Evolutionary conservation across 2,888 invertebrate genomes (phyloP), one percentile per base, ranked within the genome.

Genomic region (Eubasilissa splendida): DNA sequence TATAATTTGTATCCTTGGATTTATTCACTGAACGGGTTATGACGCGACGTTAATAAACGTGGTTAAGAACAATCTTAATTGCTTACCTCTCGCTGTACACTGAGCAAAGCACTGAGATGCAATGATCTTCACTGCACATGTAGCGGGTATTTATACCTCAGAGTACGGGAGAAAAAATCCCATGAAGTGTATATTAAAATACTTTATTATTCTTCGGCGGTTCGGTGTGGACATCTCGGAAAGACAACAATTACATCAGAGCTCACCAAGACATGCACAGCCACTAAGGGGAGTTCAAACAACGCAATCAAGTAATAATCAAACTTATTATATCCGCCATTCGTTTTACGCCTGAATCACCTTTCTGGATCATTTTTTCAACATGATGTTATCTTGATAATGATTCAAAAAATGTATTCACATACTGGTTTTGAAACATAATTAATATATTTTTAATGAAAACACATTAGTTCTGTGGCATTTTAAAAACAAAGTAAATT

Each of bases 71-170:
- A 42, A 42, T 42, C 42, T n/a, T 58, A 58, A 58, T 58, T 58
- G n/a, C 58, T 58, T 58, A 58, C 58, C 58, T 14, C 33, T 63
- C 68, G 50, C 50, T 50, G 68, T 68, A 52, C 33, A 68, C 52
- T 52, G 52, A 68, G 9, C 68, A 52, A 68, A 52, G 68, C 68
- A 68, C 68, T 68, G 68, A 68, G n/a, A 50, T 42, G 2, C 11
- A 68, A 68, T 68, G 68, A 68, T 68, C 52, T 50, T 68, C 50
- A 50, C 50, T 68, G 68, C 68, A 68, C 52, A 14, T 68, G 68
- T 14, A 68, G n/a, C 68, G 14, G n/a, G 68, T 68, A 68, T 68
- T 68, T 68, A 68, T 68, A 68, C 50, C 14, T 52, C 68, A 42
- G 50, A 10, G 42, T n/a, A 33, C 68, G 50, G 68, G 52, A 50